These are phyloP conservation scores for Eupeodes latifasciatus DNA, from an alignment of 2,888 invertebrate genomes.

Conservation along the genomic window DNA sequence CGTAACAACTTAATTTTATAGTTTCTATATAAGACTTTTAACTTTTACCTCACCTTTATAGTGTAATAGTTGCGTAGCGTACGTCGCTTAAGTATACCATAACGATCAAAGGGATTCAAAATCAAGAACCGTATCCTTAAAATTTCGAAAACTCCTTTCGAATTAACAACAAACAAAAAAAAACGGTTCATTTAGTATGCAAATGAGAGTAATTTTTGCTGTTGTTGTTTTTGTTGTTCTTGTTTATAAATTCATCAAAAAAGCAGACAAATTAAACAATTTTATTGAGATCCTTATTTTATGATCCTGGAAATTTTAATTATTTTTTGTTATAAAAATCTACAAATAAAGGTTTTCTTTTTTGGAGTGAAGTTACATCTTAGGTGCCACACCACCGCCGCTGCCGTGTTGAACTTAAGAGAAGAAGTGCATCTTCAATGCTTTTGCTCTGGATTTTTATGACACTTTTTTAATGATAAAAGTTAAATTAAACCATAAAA, in stretches of 20 bases:
- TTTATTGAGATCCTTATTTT: conserved; percentile 70
- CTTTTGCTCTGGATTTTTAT: conserved; percentile 36
- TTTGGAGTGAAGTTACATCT: neutral
- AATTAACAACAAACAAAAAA: conserved; percentile 33
- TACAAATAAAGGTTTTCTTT: conserved; percentile 23
- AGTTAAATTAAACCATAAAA: conserved; percentile 76
- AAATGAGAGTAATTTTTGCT: conserved; percentile 47
- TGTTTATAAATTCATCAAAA: conserved; percentile 39
- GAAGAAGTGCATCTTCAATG: conserved; percentile 50
- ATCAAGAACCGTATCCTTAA: conserved; percentile 46
- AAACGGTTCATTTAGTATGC: conserved; percentile 65
- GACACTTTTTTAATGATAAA: conserved; percentile 72
- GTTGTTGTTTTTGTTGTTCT: neutral
- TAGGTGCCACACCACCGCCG: no score
- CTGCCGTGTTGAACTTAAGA: neutral
- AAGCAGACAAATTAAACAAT: conserved; percentile 75
- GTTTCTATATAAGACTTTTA: conserved; percentile 44
- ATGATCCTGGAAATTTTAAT: conserved; percentile 68
- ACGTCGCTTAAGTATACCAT: no score
- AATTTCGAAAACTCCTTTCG: conserved; percentile 32
- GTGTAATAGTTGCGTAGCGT: neutral
- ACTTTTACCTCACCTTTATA: conserved; percentile 14
- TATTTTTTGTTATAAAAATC: conserved; percentile 55
- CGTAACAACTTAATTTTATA: conserved; percentile 63
- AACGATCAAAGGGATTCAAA: conserved; percentile 59